Evolutionary conservation across 1,140 invertebrate genomes (phyloP), one percentile per base, ranked within the genome.

Genomic region (Hydropsyche tenuis): DNA sequence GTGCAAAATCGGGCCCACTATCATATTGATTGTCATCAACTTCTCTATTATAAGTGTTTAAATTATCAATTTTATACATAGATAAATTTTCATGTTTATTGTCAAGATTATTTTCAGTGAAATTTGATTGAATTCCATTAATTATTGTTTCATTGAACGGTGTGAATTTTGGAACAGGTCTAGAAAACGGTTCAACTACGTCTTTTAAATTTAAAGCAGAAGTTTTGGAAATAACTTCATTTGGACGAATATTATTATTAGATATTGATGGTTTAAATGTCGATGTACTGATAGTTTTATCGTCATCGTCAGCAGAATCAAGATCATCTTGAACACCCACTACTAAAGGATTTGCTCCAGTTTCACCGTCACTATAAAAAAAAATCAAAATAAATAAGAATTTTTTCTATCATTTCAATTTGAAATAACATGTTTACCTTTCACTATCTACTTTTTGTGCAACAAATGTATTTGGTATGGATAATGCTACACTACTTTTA

Each of bases 321-420:
- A 94, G 85, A 81, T 97, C 95, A 81, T 96, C 95, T 82, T 95
- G 92, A 75, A 94, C 93, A 73, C 91, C 90, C 20, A 92, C 91
- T 0, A 97, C 95, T 80, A 95, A 86, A 25, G 95, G 95, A 88
- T 97, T 96, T 7, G 85, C 89, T 25, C 83, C 84, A 77, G 85
- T 88, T 73, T 94, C 93, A 12, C 90, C 90, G 75, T 94, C 93
- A 81, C 92, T 94, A 14, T 22, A 5, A 3, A 51, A 9, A n/a
- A 16, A 22, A 4, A 51, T 51, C 14, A 5, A 51, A 51, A 51
- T 3, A 51, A 5, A 51, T 51, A 5, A 22, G 14, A n/a, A n/a
- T n/a, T n/a, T n/a, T 14, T 51, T 5, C 3, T 51, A 51, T 51
- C 20, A 51, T n/a, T 51, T 51, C 14, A 51, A 51, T 51, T 5